Evolutionary conservation across 2,113 vertebrate genomes (phyloP).

Genomic region (Triplophysa rosa): DNA sequence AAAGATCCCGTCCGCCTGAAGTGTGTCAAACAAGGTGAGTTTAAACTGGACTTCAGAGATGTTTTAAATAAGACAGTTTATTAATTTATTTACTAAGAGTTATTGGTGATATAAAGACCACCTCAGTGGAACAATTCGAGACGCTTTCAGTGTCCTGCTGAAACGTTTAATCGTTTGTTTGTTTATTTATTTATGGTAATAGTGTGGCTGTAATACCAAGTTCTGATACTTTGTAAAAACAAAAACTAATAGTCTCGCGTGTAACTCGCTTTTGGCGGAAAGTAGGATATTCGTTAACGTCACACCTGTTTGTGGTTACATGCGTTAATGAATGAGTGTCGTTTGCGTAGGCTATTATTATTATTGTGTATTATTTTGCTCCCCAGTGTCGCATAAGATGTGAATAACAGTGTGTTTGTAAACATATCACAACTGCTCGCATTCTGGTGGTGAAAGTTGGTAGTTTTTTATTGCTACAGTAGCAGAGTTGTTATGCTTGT

Average conservation of each 20-base stretch:
- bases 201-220: too few relatives aligned
- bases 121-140: too few relatives aligned
- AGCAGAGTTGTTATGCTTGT: slow-evolving; percentile 31
- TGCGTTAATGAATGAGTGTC: background rate
- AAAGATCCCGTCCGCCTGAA: slow-evolving; percentile 94
- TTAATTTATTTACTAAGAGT: too few relatives aligned
- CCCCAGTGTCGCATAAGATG: background rate
- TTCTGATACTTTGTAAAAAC: too few relatives aligned
- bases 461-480: slow-evolving; percentile 43
- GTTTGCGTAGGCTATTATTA: too few relatives aligned
- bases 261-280: background rate
- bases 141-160: background rate
- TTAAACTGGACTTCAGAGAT: background rate
- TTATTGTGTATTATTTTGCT: background rate
- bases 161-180: background rate
- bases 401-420: background rate
- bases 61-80: background rate
- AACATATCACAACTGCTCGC: background rate
- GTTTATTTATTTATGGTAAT: background rate
- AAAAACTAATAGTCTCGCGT: too few relatives aligned
- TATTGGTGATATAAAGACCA: too few relatives aligned
- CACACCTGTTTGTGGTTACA: background rate
- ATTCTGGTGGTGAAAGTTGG: slow-evolving; percentile 28
- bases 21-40: slow-evolving; percentile 94
- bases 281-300: background rate